Evolutionary conservation across 1,140 invertebrate species (phyloP), one percentile per base, ranked within the genome.

Genomic region (Temnothorax nylanderi): DNA sequence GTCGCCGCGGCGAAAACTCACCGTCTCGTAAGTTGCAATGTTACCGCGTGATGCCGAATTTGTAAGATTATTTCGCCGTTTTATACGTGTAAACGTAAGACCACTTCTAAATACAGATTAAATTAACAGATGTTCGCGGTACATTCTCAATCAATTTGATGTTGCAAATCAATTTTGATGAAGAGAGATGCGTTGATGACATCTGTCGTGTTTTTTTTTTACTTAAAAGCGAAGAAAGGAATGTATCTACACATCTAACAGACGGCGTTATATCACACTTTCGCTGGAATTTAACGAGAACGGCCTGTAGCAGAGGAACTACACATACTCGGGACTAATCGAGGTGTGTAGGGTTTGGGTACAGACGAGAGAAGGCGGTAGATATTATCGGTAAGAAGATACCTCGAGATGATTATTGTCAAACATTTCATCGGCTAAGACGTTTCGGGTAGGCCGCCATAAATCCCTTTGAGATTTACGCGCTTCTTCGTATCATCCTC

Each of bases 391-490:
- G 51, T 37, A 47, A 71, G 21, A 77, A 89, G 86, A 87, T 76
- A 75, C 75, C 49, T 76, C 80, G 80, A 87, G 74, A 90, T 87
- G 86, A 90, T 89, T 87, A 90, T 81, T 90, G 86, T 87, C 88
- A 89, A 90, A 89, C 86, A 85, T 89, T 88, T 90, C 86, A 89
- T 90, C 88, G 78, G 16, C 67, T 65, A 41, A 85, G 54, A 67
- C 13, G 18, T 51, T 76, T 56, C 47, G 41, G 80, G 60, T 80
- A 77, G 58, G 69, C 75, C 7, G 1, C 62, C 37, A 84, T 87
- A 90, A 90, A 90, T 89, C 67, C 76, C 18, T 51, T n/a, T 32
- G 54, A 37, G 21, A 58, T 82, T n/a, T 60, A 60, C 54, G 71
- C 67, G 32, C 11, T 44, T 26, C 58, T 32, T 34, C 18, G 41